Evolutionary conservation across 2,797 vertebrate species (phyloP), one percentile per base, ranked within the genome.

Genomic region (Remorina albescens): DNA sequence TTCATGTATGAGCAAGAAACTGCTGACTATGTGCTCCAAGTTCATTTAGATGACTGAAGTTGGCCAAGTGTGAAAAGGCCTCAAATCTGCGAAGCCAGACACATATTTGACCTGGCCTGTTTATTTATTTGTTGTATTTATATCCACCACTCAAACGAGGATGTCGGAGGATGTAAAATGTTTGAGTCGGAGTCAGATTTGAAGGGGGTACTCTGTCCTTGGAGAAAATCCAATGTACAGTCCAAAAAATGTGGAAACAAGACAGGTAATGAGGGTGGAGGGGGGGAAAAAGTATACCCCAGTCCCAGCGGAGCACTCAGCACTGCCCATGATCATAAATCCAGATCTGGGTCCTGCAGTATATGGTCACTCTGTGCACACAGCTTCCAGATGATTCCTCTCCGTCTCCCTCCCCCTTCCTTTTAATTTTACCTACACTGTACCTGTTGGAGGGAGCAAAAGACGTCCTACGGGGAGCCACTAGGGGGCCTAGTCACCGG

Each of bases 321-420:
- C 41, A 49, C 69, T 41, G 66, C 80, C 71, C 78, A 62, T 86
- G 74, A 91, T 89, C 84, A 89, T 91, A 92, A 92, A 91, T 93
- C 89, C 90, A 79, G 78, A 83, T 81, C 72, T 65, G 71, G 72
- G 80, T 85, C 86, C 59, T 64, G 71, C 77, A 56, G 81, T 80
- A 63, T 78, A 76, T 41, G 66, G 61, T 53, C 81, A 73, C 73
- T 62, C 32, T 78, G 66, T 74, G 82, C 63, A 75, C 60, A 34
- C 51, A 81, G 67, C 47, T 68, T 74, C 67, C 57, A 82, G 25
- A 69, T 80, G 66, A 74, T 78, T 67, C 86, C 72, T 82, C 81
- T 80, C 60, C 70, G 8, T 82, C 70, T 65, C 12, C 26, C 64
- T 7, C 47, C 67, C 23, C 41, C 69, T 56, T 37, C 6, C 56